A percentile compares a stretch with the other conserved stretches of the same genome.
Evolutionary conservation across 2,797 vertebrate genomes (phyloP).

Genomic region (Syncerus caffer): DNA sequence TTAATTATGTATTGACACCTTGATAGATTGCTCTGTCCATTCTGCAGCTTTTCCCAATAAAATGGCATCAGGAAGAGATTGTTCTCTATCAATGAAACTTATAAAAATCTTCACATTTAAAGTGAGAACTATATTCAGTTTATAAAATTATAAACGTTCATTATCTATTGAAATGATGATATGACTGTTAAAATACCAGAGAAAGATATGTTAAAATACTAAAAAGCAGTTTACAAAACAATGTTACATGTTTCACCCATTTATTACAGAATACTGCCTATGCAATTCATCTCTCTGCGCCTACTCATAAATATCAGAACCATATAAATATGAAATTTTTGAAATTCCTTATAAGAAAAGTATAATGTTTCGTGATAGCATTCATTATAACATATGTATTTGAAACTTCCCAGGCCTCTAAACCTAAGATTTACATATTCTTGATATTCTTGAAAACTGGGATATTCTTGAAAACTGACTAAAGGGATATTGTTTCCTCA

Average conservation of each 20-base stretch:
- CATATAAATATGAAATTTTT: not conserved
- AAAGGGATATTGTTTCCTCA: not conserved
- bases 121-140: not conserved
- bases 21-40: not conserved
- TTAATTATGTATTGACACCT: not conserved
- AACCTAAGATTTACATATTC: not conserved
- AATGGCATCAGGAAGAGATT: not conserved
- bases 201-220: not conserved
- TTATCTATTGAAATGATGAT: not conserved
- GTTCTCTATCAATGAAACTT: not conserved
- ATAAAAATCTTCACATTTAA: not conserved
- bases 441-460: not conserved
- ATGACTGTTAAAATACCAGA: not conserved
- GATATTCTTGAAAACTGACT: not conserved
- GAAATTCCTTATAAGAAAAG: not conserved
- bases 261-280: not conserved
- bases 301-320: not conserved
- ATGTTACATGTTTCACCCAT: not conserved
- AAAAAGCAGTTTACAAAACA: not conserved
- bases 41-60: not conserved
- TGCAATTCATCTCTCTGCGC: not conserved
- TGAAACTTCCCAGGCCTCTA: not conserved
- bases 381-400: not conserved
- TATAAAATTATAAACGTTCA: not conserved
- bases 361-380: not conserved